Evolutionary conservation across 1,140 invertebrate genomes (phyloP).

Genomic region (Campoletis sonorensis): DNA sequence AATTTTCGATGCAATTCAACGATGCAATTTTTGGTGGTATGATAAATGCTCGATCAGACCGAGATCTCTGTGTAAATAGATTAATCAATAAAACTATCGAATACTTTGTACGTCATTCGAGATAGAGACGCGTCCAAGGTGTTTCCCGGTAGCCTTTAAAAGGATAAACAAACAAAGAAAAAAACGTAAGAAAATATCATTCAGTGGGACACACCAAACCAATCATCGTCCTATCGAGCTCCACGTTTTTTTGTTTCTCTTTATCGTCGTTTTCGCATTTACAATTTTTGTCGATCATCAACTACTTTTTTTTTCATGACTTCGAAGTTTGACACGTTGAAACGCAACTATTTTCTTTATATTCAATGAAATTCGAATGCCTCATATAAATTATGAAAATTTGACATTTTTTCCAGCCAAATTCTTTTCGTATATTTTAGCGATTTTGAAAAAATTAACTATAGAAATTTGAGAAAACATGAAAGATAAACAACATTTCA

Average conservation of each 20-base stretch:
- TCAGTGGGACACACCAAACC: not conserved
- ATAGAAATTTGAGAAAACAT: no score
- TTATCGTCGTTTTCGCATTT: conserved; percentile 37
- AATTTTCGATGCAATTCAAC: not conserved
- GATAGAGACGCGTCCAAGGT: conserved; percentile 3
- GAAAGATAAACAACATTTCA: no score
- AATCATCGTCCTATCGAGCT: conserved; percentile 1
- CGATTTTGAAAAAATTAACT: no score
- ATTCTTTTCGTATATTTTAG: no score
- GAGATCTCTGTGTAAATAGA: not conserved
- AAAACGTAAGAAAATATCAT: conserved; percentile 23
- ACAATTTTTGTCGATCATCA: not conserved
- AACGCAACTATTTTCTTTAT: no score
- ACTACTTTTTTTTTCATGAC: no score
- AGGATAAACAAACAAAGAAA: not conserved
- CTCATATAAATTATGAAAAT: no score
- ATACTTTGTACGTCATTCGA: conserved; percentile 9
- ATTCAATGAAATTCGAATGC: no score
- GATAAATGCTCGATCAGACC: not conserved
- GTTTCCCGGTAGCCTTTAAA: not conserved
- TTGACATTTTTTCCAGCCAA: no score
- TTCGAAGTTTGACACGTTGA: no score
- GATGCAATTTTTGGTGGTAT: not conserved
- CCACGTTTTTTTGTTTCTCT: conserved; percentile 31
- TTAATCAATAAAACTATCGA: not conserved